Base-by-base conservation (phyloP, 2,888 invertebrate species). In the Limenitis arthemis region DNA sequence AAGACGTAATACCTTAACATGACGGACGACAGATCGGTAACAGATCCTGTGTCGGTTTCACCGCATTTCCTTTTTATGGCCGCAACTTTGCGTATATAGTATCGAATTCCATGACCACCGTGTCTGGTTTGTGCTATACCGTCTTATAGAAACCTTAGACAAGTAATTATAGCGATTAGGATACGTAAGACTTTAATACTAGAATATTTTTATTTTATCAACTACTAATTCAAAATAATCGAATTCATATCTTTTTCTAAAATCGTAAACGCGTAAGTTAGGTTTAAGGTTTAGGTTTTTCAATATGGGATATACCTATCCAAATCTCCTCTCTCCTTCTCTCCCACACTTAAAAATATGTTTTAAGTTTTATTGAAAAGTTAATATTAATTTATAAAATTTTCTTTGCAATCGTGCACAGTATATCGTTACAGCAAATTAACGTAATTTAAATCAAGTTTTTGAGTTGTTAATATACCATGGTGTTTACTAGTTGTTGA, bases 11-110 rank as follows among this genome's bases (percentile, higher is more conserved):
- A 9, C 33, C 44, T 44, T 33, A 40, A 44, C 40, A 44, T 50
- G 34, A 30, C 40, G 51, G 47, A 36, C 41, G 51, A 42, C 34
- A 38, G 50, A 56, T 56, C 44, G 51, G 44, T 56, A 51, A 46
- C 56, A 54, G 48, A 49, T 51, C 54, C 54, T 50, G 53, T 50
- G 47, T 55, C 43, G 38, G 51, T 54, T 54, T 51, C 56, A 51
- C 51, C 56, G 51, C 56, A 49, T 56, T 56, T 56, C 54, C 56
- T 49, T 55, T 54, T 55, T 34, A 46, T 49, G 49, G 33, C 42
- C 52, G 36, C 55, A 52, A 52, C 39, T 47, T 47, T 44, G 49
- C 49, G 41, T 47, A 42, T 49, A 50, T 51, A 53, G 46, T 48
- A 44, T 56, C 54, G 9, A 7, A 48, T 51, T 38, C 42, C 53